phyloP scores from a whole-genome alignment of 2,888 invertebrate genomes.

The Diaphora mendica region DNA sequence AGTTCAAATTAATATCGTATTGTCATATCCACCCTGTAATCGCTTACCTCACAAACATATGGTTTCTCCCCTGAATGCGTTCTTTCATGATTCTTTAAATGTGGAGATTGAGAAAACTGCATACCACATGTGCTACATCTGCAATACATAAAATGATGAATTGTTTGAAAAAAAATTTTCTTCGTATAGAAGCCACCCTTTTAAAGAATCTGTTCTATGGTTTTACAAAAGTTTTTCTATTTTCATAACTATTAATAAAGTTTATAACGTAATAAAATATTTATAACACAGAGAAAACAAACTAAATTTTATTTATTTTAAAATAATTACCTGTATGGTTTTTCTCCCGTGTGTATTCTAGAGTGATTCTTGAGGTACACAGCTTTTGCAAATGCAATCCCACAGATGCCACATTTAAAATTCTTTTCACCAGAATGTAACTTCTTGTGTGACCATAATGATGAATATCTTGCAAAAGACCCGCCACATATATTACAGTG shows the following conservation, averaged over 20 bases:
- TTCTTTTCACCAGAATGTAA: slow-evolving; percentile 94
- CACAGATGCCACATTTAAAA: slow-evolving; percentile 95
- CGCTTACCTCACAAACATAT: slow-evolving; percentile 92
- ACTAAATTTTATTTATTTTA: neutral
- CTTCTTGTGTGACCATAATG: slow-evolving; percentile 95
- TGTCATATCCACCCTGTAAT: too few relatives aligned
- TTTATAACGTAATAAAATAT: too few relatives aligned
- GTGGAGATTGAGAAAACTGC: slow-evolving; percentile 96
- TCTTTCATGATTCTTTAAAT: slow-evolving; percentile 95
- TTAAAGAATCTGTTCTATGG: too few relatives aligned
- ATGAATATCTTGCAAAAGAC: slow-evolving; percentile 93
- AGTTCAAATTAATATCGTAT: too few relatives aligned
- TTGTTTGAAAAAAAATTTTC: neutral
- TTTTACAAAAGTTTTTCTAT: too few relatives aligned
- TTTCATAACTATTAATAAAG: neutral
- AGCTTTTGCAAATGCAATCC: slow-evolving; percentile 95
- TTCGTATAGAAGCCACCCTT: too few relatives aligned
- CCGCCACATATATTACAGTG: slow-evolving; percentile 96
- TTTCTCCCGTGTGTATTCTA: slow-evolving; percentile 93
- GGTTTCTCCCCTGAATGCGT: slow-evolving; percentile 95
- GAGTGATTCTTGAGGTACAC: slow-evolving; percentile 96
- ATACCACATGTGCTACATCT: slow-evolving; percentile 95
- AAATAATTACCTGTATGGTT: slow-evolving; percentile 73
- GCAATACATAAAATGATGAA: slow-evolving; percentile 29
- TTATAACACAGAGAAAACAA: too few relatives aligned